Evolutionary conservation across 2,797 vertebrate species (phyloP).

Genomic region (Chelon labrosus): DNA sequence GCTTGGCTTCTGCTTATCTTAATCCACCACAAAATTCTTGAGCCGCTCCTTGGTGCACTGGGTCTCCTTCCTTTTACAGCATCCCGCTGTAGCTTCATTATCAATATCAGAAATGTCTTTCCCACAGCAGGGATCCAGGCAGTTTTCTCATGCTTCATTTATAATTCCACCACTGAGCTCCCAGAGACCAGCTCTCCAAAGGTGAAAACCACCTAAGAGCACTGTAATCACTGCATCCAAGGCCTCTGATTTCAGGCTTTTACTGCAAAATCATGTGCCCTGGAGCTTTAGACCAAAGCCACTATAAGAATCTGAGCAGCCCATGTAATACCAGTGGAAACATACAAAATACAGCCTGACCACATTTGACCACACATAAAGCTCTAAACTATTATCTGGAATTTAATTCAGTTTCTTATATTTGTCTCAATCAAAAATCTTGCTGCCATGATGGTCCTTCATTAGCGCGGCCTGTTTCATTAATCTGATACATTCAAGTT

Average conservation of each 20-base stretch:
- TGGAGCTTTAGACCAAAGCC: background rate
- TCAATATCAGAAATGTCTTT: constrained; percentile 19
- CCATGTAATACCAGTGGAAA: background rate
- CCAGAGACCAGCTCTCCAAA: constrained; percentile 22
- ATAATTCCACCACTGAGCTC: constrained; percentile 15
- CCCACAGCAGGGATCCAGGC: constrained; percentile 11
- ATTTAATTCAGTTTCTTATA: constrained; percentile 48
- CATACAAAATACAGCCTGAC: constrained; percentile 15
- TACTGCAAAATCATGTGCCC: constrained; percentile 1
- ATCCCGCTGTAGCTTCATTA: background rate
- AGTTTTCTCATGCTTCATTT: constrained; percentile 27
- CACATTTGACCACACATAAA: constrained; percentile 21
- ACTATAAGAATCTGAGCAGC: background rate
- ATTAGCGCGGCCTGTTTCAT: constrained; percentile 33
- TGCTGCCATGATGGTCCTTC: constrained; percentile 27
- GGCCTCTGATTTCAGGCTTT: background rate
- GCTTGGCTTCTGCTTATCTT: constrained; percentile 14
- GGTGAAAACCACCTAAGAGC: constrained; percentile 18
- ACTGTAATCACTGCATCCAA: constrained; percentile 16
- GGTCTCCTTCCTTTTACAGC: constrained; percentile 4
- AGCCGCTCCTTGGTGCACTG: background rate
- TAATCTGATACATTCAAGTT: constrained; percentile 44
- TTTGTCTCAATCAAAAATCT: constrained; percentile 34
- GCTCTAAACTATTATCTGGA: constrained; percentile 19
- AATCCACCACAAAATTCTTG: background rate